These are phyloP conservation scores for Oxyteleia sp. DNA, from an alignment of 2,888 invertebrate genomes.

Conservation along the genomic window DNA sequence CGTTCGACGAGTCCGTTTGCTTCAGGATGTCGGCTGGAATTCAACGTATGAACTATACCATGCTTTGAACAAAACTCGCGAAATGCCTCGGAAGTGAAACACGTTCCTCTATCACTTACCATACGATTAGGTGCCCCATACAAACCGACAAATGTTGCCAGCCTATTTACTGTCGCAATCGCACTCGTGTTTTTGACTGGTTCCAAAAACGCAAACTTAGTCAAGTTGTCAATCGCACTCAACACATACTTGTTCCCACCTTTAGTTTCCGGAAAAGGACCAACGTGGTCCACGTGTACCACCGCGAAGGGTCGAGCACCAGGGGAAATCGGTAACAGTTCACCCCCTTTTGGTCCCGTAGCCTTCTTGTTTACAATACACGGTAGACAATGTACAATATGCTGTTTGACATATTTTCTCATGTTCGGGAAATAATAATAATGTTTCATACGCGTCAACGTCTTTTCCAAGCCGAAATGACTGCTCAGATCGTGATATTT, in stretches of 20 bases:
- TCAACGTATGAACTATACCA: slow-evolving; percentile 25
- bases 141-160: slow-evolving; percentile 60
- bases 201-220: slow-evolving; percentile 49
- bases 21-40: slow-evolving; percentile 59
- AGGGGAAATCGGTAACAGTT: slow-evolving; percentile 71
- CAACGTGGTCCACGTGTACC: slow-evolving; percentile 67
- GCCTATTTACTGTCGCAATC: slow-evolving; percentile 31
- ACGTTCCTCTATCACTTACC: neutral
- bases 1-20: slow-evolving; percentile 62
- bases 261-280: slow-evolving; percentile 40
- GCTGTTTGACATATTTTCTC: slow-evolving; percentile 69
- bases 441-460: slow-evolving; percentile 38
- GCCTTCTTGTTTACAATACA: slow-evolving; percentile 66
- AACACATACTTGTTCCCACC: slow-evolving; percentile 63
- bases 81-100: neutral
- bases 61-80: neutral
- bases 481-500: slow-evolving; percentile 68
- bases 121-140: slow-evolving; percentile 48
- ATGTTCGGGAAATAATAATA: slow-evolving; percentile 74
- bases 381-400: slow-evolving; percentile 69
- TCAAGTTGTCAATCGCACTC: slow-evolving; percentile 51
- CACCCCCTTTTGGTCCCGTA: slow-evolving; percentile 69
- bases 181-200: slow-evolving; percentile 64
- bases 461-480: slow-evolving; percentile 61
- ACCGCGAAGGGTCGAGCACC: slow-evolving; percentile 68